These are phyloP conservation scores for Peucedramus taeniatus DNA, from an alignment of 2,113 vertebrate genomes.

Conservation along the genomic window DNA sequence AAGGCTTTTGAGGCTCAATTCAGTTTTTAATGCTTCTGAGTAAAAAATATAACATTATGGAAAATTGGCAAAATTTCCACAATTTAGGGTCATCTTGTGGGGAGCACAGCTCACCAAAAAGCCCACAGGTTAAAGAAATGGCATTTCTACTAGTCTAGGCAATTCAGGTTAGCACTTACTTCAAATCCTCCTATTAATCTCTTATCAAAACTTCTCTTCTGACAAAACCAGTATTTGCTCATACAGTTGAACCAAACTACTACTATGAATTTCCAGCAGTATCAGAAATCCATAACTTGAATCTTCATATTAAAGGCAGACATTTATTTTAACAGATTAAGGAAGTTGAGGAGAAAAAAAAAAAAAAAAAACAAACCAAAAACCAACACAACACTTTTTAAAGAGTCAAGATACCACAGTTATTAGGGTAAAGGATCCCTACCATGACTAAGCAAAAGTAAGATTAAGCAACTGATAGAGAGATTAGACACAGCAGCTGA, in stretches of 20 bases:
- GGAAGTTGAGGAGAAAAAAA: neutral
- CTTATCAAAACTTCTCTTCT: neutral
- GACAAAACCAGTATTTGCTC: neutral
- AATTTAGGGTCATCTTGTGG: neutral
- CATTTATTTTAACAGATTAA: neutral
- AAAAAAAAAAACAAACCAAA: fast-evolving
- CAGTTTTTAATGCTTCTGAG: neutral
- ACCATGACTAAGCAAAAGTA: slow-evolving; percentile 68
- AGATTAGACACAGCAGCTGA: neutral
- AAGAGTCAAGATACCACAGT: neutral
- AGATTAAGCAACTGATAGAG: neutral
- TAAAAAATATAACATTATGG: neutral
- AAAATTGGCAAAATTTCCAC: neutral
- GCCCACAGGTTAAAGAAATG: neutral
- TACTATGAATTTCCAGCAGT: neutral
- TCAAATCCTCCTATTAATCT: neutral
- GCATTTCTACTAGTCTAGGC: neutral
- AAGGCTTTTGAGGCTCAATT: neutral
- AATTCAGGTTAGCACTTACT: neutral
- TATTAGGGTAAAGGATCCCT: neutral
- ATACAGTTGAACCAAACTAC: neutral
- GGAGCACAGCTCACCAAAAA: neutral
- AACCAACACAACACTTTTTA: neutral
- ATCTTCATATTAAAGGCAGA: neutral
- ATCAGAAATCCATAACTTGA: neutral